Evolutionary conservation across 2,113 vertebrate genomes (phyloP).

Genomic region (Cricetomys ansorgei): DNA sequence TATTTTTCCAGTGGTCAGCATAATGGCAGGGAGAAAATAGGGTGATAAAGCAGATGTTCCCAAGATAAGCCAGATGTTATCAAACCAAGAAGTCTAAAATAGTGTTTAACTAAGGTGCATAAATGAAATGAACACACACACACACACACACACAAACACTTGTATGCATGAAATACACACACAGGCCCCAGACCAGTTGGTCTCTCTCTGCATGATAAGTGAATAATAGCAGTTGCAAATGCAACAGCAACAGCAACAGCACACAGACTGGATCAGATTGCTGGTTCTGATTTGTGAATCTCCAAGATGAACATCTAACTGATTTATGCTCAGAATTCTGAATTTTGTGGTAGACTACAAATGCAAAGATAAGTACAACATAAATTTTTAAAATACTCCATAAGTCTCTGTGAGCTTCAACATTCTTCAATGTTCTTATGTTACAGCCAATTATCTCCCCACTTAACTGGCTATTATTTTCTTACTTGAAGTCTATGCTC

Average conservation of each 20-base stretch:
- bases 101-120: slow-evolving; percentile 48
- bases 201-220: slow-evolving; percentile 36
- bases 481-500: slow-evolving; percentile 78
- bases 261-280: slow-evolving; percentile 59
- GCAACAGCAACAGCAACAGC: slow-evolving; percentile 1
- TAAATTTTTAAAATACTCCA: slow-evolving; percentile 82
- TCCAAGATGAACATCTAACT: slow-evolving; percentile 72
- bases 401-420: slow-evolving; percentile 79
- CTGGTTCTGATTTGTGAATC: slow-evolving; percentile 73
- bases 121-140: background rate
- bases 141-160: background rate
- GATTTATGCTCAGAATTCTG: slow-evolving; percentile 79
- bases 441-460: slow-evolving; percentile 80
- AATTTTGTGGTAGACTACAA: slow-evolving; percentile 81
- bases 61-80: slow-evolving; percentile 71
- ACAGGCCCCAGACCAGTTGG: background rate
- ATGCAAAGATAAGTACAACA: slow-evolving; percentile 81
- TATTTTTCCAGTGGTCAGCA: slow-evolving; percentile 78
- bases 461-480: slow-evolving; percentile 81
- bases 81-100: slow-evolving; percentile 55
- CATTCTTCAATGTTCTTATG: slow-evolving; percentile 78
- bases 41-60: slow-evolving; percentile 77
- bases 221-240: background rate
- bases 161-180: background rate
- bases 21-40: slow-evolving; percentile 66